Evolutionary conservation across 2,888 invertebrate species (phyloP).

Genomic region (Trichopria drosophilae): DNA sequence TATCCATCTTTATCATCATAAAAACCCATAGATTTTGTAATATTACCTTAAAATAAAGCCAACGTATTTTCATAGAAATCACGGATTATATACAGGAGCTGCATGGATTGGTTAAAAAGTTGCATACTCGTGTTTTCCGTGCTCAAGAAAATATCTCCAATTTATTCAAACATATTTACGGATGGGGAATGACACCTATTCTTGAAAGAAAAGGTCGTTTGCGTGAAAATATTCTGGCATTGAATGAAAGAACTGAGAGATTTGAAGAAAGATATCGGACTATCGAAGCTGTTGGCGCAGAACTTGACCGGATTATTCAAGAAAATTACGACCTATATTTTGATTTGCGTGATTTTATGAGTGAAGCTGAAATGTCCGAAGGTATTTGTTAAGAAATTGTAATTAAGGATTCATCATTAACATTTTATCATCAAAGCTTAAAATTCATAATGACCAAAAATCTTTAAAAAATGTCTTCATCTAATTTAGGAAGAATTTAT

Average conservation of each 20-base stretch:
- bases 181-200: conserved; percentile 76
- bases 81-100: conserved; percentile 73
- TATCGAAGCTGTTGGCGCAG: conserved; percentile 61
- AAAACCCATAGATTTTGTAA: no score
- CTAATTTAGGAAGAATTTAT: no score
- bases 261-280: conserved; percentile 61
- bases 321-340: conserved; percentile 73
- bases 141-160: conserved; percentile 70
- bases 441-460: no score
- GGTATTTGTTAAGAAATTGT: no score
- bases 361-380: no score
- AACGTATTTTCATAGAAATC: conserved; percentile 56
- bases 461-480: no score
- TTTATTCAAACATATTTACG: conserved; percentile 64
- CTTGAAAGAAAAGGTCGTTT: conserved; percentile 74
- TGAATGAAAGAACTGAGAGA: conserved; percentile 63
- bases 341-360: no score
- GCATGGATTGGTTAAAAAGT: conserved; percentile 68
- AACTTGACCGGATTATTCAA: conserved; percentile 64
- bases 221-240: conserved; percentile 63
- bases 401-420: no score
- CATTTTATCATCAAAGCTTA: no score
- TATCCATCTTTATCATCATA: no score
- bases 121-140: conserved; percentile 70
- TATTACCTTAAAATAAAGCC: no score